A percentile compares a stretch with the other conserved stretches of the same genome.
Conservation (phyloP, 2,888 invertebrate genomes). For the Helobdella robusta region DNA sequence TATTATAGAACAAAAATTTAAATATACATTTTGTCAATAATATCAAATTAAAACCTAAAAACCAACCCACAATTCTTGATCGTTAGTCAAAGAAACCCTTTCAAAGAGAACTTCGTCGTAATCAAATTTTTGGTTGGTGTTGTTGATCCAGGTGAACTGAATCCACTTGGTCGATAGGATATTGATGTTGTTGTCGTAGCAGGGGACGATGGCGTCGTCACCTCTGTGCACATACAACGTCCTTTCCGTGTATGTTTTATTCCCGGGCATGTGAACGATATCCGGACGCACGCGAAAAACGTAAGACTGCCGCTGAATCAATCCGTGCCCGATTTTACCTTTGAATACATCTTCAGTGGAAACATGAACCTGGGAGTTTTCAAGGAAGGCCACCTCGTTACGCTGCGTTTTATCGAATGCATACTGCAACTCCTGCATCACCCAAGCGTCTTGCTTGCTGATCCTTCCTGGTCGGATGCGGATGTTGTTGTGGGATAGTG, state of each 20-base stretch:
- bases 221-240: neutral
- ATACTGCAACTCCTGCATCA: constrained; percentile 1
- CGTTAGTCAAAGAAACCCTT: neutral
- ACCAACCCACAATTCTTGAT: constrained; percentile 12
- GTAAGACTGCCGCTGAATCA: neutral
- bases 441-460: neutral
- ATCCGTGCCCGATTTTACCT: too few relatives aligned
- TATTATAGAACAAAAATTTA: too few relatives aligned
- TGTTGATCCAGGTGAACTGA: constrained; percentile 8
- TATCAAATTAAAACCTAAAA: too few relatives aligned
- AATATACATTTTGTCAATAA: too few relatives aligned
- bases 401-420: neutral
- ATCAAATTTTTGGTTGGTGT: neutral
- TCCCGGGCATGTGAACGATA: neutral
- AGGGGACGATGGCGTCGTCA: neutral
- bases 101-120: neutral
- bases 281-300: neutral
- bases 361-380: neutral
- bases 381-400: neutral
- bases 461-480: neutral
- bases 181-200: neutral
- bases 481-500: neutral
- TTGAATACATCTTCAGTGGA: neutral
- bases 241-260: neutral
- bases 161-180: neutral